These are phyloP conservation scores for Stichodactyla mertensii DNA, from an alignment of 64 coral and sea anemone species.

Conservation along the genomic window DNA sequence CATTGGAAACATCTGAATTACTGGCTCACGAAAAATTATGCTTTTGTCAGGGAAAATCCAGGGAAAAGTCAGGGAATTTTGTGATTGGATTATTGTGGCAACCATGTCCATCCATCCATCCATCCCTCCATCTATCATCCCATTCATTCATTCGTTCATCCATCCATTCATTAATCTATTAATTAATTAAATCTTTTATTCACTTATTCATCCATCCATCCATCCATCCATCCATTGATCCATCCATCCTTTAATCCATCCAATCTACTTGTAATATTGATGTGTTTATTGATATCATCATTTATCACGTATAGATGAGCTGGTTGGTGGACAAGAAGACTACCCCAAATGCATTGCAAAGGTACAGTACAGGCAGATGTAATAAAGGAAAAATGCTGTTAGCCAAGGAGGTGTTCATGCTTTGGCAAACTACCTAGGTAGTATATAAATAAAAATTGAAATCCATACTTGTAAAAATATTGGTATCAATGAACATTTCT, in stretches of 20 bases:
- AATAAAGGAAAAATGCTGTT: no score
- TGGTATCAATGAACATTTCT: no score
- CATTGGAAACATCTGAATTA: no score
- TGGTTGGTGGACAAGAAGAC: constrained; percentile 62
- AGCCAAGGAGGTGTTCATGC: no score
- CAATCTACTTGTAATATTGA: no score
- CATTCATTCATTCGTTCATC: not conserved
- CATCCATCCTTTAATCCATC: not conserved
- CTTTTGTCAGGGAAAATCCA: not conserved
- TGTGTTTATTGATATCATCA: not conserved
- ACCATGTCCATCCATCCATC: not conserved
- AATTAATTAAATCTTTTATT: not conserved
- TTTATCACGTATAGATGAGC: constrained; percentile 54
- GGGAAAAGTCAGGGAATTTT: no score
- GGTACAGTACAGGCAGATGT: constrained; percentile 16
- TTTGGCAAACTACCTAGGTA: no score
- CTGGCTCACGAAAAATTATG: no score
- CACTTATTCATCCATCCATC: not conserved
- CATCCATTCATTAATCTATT: not conserved
- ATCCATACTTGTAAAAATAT: no score
- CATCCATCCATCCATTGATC: not conserved
- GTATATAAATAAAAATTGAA: no score
- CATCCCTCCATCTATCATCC: not conserved
- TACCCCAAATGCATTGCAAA: constrained; percentile 89
- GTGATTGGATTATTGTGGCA: no score